Percentiles rank a stretch among this genome's conserved stretches.
Conservation (phyloP, 2,888 invertebrate genomes). For the Selenia dentaria region DNA sequence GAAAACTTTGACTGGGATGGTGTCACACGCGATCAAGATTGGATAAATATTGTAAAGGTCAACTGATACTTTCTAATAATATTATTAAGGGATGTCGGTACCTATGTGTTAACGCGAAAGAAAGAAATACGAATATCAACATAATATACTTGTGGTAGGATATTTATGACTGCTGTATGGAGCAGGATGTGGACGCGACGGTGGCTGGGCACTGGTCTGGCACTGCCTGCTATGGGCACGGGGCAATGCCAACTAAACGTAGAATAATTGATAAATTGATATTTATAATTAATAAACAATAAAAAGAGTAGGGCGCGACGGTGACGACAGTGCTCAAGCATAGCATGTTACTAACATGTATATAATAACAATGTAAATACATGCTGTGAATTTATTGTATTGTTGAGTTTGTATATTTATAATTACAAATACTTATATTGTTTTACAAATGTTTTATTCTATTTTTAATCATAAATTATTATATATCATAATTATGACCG, state of each 20-base stretch:
- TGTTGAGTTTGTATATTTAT: slow-evolving; percentile 58
- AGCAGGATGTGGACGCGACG: slow-evolving; percentile 32
- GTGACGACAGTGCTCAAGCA: slow-evolving; percentile 48
- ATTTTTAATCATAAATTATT: slow-evolving; percentile 57
- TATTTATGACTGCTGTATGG: slow-evolving; percentile 21
- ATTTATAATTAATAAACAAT: slow-evolving; percentile 45
- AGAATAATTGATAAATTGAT: no score
- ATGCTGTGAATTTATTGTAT: slow-evolving; percentile 72
- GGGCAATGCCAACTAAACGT: slow-evolving; percentile 58
- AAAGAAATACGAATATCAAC: slow-evolving; percentile 1
- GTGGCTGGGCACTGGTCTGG: no score
- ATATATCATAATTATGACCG: slow-evolving; percentile 49
- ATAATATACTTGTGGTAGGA: slow-evolving; percentile 28
- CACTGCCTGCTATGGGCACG: slow-evolving; percentile 33
- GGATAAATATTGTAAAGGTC: slow-evolving; percentile 39
- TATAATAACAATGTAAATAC: slow-evolving; percentile 60
- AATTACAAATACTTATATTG: slow-evolving; percentile 51
- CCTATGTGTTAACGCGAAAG: slow-evolving; percentile 6
- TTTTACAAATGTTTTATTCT: slow-evolving; percentile 65
- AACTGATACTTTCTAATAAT: slow-evolving; percentile 60
- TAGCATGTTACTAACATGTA: slow-evolving; percentile 46
- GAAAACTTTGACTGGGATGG: slow-evolving; percentile 19
- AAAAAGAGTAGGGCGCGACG: slow-evolving; percentile 62
- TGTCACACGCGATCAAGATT: slow-evolving; percentile 8
- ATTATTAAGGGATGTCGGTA: slow-evolving; percentile 39